Percentiles rank a stretch among this genome's conserved stretches.
These are phyloP conservation scores for Rotaria sp. DNA, from an alignment of 2,888 invertebrate genomes.

Conservation along the genomic window DNA sequence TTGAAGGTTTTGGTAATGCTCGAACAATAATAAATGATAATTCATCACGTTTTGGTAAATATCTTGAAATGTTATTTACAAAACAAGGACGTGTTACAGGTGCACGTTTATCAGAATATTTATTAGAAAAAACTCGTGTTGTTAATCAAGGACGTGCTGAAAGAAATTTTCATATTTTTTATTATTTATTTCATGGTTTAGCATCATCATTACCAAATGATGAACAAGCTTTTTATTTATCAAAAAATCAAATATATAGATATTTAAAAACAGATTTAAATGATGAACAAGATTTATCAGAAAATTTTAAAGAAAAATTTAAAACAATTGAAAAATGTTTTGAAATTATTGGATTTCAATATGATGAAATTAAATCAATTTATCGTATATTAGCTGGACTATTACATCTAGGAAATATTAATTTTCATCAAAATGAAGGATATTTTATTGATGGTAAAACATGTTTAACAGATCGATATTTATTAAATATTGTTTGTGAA, in stretches of 20 bases:
- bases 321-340: slow-evolving; percentile 65
- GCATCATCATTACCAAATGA: slow-evolving; percentile 49
- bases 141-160: slow-evolving; percentile 67
- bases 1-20: slow-evolving; percentile 77
- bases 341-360: slow-evolving; percentile 68
- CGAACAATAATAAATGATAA: slow-evolving; percentile 75
- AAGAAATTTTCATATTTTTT: slow-evolving; percentile 79
- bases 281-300: neutral
- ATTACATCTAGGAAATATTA: slow-evolving; percentile 60
- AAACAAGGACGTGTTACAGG: slow-evolving; percentile 76
- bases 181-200: slow-evolving; percentile 79
- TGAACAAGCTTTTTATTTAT: slow-evolving; percentile 12
- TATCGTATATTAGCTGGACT: slow-evolving; percentile 70
- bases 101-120: slow-evolving; percentile 75
- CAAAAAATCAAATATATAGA: slow-evolving; percentile 9
- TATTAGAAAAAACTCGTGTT: slow-evolving; percentile 79
- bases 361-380: slow-evolving; percentile 68
- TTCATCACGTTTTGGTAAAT: slow-evolving; percentile 78
- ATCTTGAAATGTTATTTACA: slow-evolving; percentile 71
- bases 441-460: slow-evolving; percentile 38
- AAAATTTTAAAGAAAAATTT: slow-evolving; percentile 64
- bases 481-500: slow-evolving; percentile 62
- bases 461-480: slow-evolving; percentile 31
- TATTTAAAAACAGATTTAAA: neutral
- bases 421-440: slow-evolving; percentile 40